Base-by-base conservation (phyloP, 2,113 vertebrate species). In the Pagrus major region DNA sequence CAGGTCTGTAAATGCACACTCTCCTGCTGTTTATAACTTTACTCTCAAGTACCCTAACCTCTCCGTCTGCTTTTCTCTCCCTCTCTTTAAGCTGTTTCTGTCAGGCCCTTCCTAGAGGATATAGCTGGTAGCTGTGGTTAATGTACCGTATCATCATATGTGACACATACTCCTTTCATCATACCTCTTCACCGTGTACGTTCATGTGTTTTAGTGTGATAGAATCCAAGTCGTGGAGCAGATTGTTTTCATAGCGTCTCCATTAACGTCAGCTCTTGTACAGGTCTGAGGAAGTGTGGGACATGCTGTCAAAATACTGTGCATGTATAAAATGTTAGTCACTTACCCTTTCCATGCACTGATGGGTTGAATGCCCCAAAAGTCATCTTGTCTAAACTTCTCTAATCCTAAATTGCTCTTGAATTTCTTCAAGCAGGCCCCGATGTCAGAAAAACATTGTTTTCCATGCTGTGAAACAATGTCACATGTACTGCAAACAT, bases 141-240 rank as follows among this genome's bases (percentile, higher is more conserved):
- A 91, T 92, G 83, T 83, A 75, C 79, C 78, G 1, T 83, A 51
- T 90, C 86, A 90, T 65, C 58, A 46, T 21, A 54, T 81, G 77
- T 81, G 90, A 88, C 92, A 91, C 60, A 46, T 58, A 71, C 55
- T 80, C 39, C 84, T 90, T 93, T 90, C 79, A 89, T 89, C 86
- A 64, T 65, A n/a, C 61, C 46, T 33, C 60, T 73, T 63, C 41
- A 58, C 64, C 2, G 1, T 68, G 33, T 68, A 69, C 20, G 76
- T 80, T 74, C n/a, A 69, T 80, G 27, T 68, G 75, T 77, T 82
- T 81, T 37, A 75, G 39, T 27, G 56, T 20, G 33, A 64, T 64
- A 66, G 25, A 59, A 42, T 67, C 42, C 65, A 59, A 70, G 70
- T 46, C 66, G 46, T 35, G 6, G 49, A 73, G 58, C 44, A 63